Evolutionary conservation across 2,797 vertebrate species (phyloP).

Genomic region (Toxotes lorentzi): DNA sequence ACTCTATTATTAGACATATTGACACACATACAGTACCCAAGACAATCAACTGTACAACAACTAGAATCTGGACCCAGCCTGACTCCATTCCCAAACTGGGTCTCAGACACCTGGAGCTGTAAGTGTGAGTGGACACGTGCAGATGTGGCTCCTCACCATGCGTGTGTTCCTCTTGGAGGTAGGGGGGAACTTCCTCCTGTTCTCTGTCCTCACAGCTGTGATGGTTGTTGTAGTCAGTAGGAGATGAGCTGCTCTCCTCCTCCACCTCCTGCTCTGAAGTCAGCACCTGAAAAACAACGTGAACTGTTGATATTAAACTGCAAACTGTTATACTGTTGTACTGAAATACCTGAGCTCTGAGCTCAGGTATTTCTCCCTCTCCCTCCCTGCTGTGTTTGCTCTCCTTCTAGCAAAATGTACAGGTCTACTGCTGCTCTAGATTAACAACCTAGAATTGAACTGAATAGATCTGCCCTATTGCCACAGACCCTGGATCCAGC

Average conservation of each 20-base stretch:
- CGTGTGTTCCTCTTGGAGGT: slow-evolving; percentile 71
- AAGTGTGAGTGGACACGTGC: background rate
- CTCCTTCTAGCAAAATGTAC: no score
- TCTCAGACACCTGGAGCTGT: background rate
- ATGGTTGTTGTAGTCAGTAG: slow-evolving; percentile 41
- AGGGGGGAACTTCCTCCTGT: slow-evolving; percentile 67
- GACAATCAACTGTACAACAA: no score
- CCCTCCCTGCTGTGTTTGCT: no score
- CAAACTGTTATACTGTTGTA: background rate
- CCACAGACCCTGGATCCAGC: no score
- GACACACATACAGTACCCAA: no score
- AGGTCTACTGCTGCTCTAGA: no score
- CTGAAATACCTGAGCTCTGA: no score
- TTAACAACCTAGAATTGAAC: no score
- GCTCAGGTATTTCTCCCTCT: no score
- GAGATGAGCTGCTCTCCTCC: slow-evolving; percentile 57
- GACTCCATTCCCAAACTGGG: background rate
- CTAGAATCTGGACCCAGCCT: no score
- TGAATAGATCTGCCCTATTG: no score
- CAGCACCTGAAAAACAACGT: slow-evolving; percentile 13
- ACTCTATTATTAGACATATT: no score
- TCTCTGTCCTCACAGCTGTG: slow-evolving; percentile 28
- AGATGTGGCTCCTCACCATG: slow-evolving; percentile 63
- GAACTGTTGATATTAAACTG: background rate
- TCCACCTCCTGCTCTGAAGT: slow-evolving; percentile 56